Conservation (phyloP, 2,797 vertebrate species). For the Gastrophryne carolinensis region DNA sequence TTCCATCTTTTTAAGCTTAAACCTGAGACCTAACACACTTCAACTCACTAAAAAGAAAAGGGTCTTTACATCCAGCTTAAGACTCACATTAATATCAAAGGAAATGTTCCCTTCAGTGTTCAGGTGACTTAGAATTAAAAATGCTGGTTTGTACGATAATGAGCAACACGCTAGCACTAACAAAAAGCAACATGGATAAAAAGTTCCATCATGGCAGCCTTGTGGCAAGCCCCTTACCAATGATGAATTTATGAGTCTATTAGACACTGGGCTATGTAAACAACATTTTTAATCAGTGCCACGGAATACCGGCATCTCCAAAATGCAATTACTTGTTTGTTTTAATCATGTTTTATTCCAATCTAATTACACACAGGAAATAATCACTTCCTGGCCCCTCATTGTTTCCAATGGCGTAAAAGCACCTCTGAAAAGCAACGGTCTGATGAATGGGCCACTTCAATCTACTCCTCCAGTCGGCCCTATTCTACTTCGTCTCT, state of each 20-base stretch:
- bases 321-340: conserved; percentile 51
- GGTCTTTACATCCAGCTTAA: no score
- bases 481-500: not conserved
- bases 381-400: conserved; percentile 25
- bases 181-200: not conserved
- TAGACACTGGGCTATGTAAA: conserved; percentile 34
- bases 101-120: no score
- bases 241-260: conserved; percentile 50
- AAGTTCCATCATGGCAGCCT: not conserved
- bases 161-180: no score
- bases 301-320: conserved; percentile 3
- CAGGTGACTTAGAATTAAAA: no score
- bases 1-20: no score
- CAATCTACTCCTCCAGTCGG: conserved; percentile 14
- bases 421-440: not conserved
- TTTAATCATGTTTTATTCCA: conserved; percentile 48
- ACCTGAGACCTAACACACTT: no score
- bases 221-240: not conserved
- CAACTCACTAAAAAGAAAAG: no score
- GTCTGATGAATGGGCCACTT: conserved; percentile 24
- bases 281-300: conserved; percentile 46
- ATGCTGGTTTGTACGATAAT: no score
- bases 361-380: conserved; percentile 46
- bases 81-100: no score
- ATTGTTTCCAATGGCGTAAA: conserved; percentile 24